Percentiles rank a stretch among this genome's conserved stretches.
These are phyloP conservation scores for Bryconaethiops microstoma DNA, from an alignment of 2,797 vertebrate species.

Conservation along the genomic window DNA sequence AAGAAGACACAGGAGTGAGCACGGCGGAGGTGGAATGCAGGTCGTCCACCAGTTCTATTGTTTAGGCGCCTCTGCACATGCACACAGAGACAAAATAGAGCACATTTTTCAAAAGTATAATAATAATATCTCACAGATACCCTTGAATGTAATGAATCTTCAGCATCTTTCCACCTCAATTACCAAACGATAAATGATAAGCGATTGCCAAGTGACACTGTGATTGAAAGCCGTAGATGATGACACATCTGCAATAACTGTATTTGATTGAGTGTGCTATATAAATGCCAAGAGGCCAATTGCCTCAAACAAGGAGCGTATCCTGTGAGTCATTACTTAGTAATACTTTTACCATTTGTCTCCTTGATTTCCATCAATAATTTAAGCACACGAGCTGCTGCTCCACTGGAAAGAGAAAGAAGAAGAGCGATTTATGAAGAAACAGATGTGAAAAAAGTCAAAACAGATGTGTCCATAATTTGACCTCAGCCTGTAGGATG, in stretches of 20 bases:
- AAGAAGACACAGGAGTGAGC: too few species aligned
- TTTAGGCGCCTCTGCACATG: too few species aligned
- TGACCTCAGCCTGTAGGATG: too few species aligned
- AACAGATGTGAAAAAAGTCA: background rate
- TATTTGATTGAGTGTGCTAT: background rate
- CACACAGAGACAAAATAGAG: too few species aligned
- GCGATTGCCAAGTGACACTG: background rate
- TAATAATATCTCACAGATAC: background rate
- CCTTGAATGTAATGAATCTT: background rate
- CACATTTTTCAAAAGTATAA: too few species aligned
- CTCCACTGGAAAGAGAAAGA: background rate
- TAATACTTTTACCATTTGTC: constrained; percentile 1
- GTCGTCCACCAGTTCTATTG: too few species aligned
- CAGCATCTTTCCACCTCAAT: background rate
- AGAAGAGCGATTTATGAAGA: background rate
- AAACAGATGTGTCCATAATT: too few species aligned
- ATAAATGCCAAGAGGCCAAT: constrained; percentile 1
- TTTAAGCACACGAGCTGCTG: background rate
- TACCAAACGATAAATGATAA: background rate
- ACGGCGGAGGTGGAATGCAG: too few species aligned
- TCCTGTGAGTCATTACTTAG: background rate
- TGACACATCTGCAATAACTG: background rate
- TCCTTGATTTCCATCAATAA: background rate
- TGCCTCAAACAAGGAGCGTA: background rate
- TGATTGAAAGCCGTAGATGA: background rate